Evolutionary conservation across 2,797 vertebrate species (phyloP).

Genomic region (Enteromius fasciolatus): DNA sequence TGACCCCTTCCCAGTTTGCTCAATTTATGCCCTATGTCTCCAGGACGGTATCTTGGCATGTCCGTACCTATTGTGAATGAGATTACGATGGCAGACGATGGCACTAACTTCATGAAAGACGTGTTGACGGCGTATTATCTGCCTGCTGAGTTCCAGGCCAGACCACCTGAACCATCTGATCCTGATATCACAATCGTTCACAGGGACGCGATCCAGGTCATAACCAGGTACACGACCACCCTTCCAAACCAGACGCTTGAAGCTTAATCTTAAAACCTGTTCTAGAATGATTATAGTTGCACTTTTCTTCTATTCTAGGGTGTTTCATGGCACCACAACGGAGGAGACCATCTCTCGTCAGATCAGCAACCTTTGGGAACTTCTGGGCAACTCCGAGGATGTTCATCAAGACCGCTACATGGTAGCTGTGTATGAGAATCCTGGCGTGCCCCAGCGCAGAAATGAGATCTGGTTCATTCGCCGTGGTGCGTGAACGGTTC

Average conservation of each 20-base stretch:
- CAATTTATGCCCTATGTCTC: not conserved
- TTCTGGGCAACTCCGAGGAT: conserved; percentile 69
- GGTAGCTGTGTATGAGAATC: conserved; percentile 83
- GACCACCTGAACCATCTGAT: conserved; percentile 73
- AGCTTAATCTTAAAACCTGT: not conserved
- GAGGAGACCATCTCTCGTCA: conserved; percentile 82
- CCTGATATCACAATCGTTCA: conserved; percentile 76
- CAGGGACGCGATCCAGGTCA: conserved; percentile 74
- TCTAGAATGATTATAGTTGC: not conserved
- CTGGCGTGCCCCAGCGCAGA: conserved; percentile 73
- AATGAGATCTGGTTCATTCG: conserved; percentile 89
- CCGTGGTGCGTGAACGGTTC: conserved; percentile 47
- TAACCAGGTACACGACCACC: conserved; percentile 74
- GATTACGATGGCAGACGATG: conserved; percentile 75
- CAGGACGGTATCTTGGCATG: conserved; percentile 83
- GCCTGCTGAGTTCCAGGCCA: conserved; percentile 76
- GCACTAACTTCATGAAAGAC: conserved; percentile 69
- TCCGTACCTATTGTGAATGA: conserved; percentile 81
- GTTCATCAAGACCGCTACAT: conserved; percentile 73
- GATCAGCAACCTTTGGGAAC: conserved; percentile 79
- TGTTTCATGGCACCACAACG: conserved; percentile 78
- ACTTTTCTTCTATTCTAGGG: conserved; percentile 57
- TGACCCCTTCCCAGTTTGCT: not conserved
- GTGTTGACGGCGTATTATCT: conserved; percentile 80
- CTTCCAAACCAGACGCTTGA: not conserved